These are phyloP conservation scores for Cheumatopsyche charites DNA, from an alignment of 1,140 invertebrate genomes.

Conservation along the genomic window DNA sequence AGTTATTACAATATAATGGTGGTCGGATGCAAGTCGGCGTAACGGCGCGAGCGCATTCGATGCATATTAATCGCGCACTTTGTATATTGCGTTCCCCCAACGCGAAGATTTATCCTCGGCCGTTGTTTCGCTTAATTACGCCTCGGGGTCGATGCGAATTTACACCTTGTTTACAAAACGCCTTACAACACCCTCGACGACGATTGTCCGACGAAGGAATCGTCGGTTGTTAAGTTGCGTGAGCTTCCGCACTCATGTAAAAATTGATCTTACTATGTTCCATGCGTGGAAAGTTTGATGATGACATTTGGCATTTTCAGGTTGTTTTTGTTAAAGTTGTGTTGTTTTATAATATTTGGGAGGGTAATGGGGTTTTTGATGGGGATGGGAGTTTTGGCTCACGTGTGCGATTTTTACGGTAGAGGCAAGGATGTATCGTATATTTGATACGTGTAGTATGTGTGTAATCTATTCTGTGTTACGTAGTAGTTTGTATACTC, in stretches of 20 bases:
- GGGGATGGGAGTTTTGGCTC: too few species aligned
- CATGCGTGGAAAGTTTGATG: not conserved
- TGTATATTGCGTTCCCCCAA: not conserved
- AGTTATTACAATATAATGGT: too few species aligned
- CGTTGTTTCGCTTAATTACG: slow-evolving; percentile 36
- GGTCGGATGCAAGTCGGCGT: too few species aligned
- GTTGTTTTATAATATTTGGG: too few species aligned
- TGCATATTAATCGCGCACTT: slow-evolving; percentile 26
- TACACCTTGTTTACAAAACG: slow-evolving; percentile 40
- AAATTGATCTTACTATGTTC: not conserved
- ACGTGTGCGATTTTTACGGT: too few species aligned
- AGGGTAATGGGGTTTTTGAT: too few species aligned
- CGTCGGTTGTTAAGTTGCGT: not conserved
- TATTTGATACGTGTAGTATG: not conserved
- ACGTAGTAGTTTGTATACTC: not conserved
- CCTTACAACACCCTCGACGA: slow-evolving; percentile 1
- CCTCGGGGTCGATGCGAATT: slow-evolving; percentile 28
- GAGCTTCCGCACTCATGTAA: not conserved
- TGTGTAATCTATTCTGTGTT: not conserved
- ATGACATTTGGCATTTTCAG: too few species aligned
- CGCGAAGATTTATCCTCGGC: slow-evolving; percentile 23
- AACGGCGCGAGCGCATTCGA: slow-evolving; percentile 13
- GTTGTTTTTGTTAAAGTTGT: too few species aligned
- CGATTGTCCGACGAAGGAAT: too few species aligned
- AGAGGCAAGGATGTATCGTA: too few species aligned